Evolutionary conservation across 2,888 invertebrate species (phyloP).

Genomic region (Glaucopsyche alexis): DNA sequence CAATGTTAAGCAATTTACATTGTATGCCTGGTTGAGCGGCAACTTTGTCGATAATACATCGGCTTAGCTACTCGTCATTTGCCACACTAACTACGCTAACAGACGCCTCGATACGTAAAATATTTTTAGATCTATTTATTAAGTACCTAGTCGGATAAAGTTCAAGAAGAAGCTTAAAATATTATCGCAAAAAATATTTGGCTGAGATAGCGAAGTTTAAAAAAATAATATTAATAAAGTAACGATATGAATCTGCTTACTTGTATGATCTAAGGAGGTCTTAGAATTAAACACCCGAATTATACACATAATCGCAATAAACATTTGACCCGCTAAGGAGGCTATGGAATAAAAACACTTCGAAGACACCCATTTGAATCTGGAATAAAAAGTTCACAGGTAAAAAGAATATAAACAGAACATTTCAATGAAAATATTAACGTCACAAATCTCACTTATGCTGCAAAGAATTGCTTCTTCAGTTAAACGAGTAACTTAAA

Average conservation of each 20-base stretch:
- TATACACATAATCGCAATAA: slow-evolving; percentile 57
- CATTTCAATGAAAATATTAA: slow-evolving; percentile 2
- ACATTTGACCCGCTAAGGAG: slow-evolving; percentile 61
- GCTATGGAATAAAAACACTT: slow-evolving; percentile 55
- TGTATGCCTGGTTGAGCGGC: too few relatives aligned
- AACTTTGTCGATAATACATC: too few relatives aligned
- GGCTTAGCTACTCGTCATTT: too few relatives aligned
- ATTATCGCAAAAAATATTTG: too few relatives aligned
- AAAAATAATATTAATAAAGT: neutral
- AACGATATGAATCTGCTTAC: slow-evolving; percentile 47
- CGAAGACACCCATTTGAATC: slow-evolving; percentile 62
- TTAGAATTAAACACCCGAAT: slow-evolving; percentile 46
- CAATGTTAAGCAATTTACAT: too few relatives aligned
- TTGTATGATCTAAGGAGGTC: slow-evolving; percentile 53
- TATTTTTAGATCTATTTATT: too few relatives aligned
- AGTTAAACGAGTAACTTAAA: neutral
- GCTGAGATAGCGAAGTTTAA: too few relatives aligned
- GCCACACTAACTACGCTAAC: too few relatives aligned
- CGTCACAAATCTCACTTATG: neutral
- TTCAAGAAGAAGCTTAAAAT: too few relatives aligned
- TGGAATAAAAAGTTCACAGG: slow-evolving; percentile 43
- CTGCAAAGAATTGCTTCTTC: neutral
- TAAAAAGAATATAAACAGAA: neutral
- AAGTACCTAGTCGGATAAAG: too few relatives aligned
- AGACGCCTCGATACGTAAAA: too few relatives aligned